Evolutionary conservation across 1,140 invertebrate species (phyloP), one percentile per base, ranked within the genome.

Genomic region (Ceratosolen fusciceps): DNA sequence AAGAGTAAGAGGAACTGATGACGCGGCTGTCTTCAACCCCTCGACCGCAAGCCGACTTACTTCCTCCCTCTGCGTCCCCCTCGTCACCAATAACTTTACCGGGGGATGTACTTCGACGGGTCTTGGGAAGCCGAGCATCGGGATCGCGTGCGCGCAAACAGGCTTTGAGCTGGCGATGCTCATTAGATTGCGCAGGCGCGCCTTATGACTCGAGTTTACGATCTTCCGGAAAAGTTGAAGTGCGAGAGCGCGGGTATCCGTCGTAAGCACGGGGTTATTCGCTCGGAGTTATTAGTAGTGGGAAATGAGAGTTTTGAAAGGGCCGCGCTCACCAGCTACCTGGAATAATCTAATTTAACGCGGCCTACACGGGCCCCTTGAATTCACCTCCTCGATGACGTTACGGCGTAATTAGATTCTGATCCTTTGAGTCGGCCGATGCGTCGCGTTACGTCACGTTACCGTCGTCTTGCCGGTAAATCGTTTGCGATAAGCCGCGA

Each of bases 261-360:
- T 14, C 34, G 12, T 14, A 24, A 47, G n/a, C 21, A 16, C 0
- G 58, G 49, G 43, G 34, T 56, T 60, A 49, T 71, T 77, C 49
- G n/a, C 67, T 52, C 71, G 76, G 62, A 19, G 37, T 71, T 77
- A 71, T 77, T 60, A 71, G 39, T 49, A 68, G n/a, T 65, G 74
- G 54, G 62, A 77, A 77, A 77, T 43, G 29, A 54, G 26, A 9
- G n/a, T 65, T 77, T 77, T 65, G 43, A 52, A 26, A 9, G 1
- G 34, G 5, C 34, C 10, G 9, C 29, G 29, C 24, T 24, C 37
- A 39, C 34, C 0, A 29, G 7, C 5, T 62, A 34, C 56, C 2
- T 60, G 29, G 74, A 19, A 9, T 68, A 77, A 77, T 67, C 43
- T 24, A 52, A 76, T 76, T 76, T 67, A 52, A 52, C 43, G 43